Base-by-base conservation (phyloP, 2,113 vertebrate species). In the Indicator maculatus region DNA sequence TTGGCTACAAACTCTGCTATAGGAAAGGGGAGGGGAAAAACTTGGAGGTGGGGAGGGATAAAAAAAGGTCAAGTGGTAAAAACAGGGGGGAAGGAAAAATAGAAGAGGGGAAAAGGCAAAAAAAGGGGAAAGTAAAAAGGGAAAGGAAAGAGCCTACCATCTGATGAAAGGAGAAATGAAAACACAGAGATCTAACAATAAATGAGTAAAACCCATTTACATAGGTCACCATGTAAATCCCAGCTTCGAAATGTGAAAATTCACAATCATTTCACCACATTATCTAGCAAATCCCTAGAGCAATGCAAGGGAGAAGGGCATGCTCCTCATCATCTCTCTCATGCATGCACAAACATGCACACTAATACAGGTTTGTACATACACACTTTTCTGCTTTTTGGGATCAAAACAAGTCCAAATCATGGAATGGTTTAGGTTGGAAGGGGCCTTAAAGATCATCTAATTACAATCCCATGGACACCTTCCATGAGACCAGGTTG, bases 281-380 rank as follows among this genome's bases (percentile, higher is more conserved):
- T 4, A 31, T 27, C 17, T 10, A 79, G 64, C 91, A 92, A 87
- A 70, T 73, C 18, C 39, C 26, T 45, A 16, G 6, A 44, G 24
- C 27, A 59, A 39, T 67, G 30, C 59, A n/a, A 63, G 36, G 53
- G 84, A 59, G 55, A 55, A 76, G 6, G 3, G 3, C 53, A 11
- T 1, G 1, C 11, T 59, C 27, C 33, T 36, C 56, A 31, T 17
- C 1, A 63, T 66, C 60, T 19, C 30, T 60, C 5, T 16, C 33
- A 26, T 1, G 0, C 8, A 39, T 8, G 12, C 33, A 38, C 0
- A 1, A 30, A 38, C 11, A 5, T 8, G 9, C 13, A 59, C 6
- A n/a, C 4, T 44, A 55, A 59, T 33, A 64, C 5, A 31, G 13
- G 4, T 39, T 75, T 50, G 16, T n/a, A 50, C 5, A 6, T 14